These are phyloP conservation scores for Isoperla grammatica DNA, from an alignment of 2,888 invertebrate genomes.

Conservation along the genomic window DNA sequence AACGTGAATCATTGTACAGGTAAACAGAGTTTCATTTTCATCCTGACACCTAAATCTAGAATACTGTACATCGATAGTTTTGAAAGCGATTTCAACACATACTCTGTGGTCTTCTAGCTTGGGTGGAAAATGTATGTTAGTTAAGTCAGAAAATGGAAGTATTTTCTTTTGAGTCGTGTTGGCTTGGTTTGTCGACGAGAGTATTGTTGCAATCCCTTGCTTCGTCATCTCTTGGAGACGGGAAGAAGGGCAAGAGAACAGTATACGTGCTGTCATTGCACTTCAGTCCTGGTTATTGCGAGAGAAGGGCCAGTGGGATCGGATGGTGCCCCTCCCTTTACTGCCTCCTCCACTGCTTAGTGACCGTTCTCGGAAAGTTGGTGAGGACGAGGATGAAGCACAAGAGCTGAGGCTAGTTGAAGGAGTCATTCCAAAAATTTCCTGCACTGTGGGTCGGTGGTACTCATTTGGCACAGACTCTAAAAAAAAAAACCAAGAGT, in stretches of 20 bases:
- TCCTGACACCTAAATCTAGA: too few relatives aligned
- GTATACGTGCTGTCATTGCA: neutral
- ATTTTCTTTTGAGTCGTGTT: too few relatives aligned
- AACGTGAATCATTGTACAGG: too few relatives aligned
- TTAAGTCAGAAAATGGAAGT: too few relatives aligned
- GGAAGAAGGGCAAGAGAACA: neutral
- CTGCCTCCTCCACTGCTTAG: conserved; percentile 41
- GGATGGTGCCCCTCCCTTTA: conserved; percentile 39
- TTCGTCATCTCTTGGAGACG: too few relatives aligned
- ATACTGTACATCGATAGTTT: too few relatives aligned
- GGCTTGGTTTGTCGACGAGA: too few relatives aligned
- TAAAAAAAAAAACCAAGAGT: conserved; percentile 30
- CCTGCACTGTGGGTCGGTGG: conserved; percentile 44
- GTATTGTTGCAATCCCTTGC: too few relatives aligned
- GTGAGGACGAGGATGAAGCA: conserved; percentile 42
- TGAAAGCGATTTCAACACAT: too few relatives aligned
- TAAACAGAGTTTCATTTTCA: too few relatives aligned
- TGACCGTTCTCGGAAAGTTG: conserved; percentile 43
- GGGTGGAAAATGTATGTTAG: too few relatives aligned
- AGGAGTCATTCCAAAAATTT: conserved; percentile 45
- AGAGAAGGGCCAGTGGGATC: conserved; percentile 42
- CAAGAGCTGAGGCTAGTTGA: conserved; percentile 45
- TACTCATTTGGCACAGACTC: conserved; percentile 41
- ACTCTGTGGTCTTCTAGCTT: too few relatives aligned
- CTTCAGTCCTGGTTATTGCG: conserved; percentile 25